These are phyloP conservation scores for Aplochiton taeniatus DNA, from an alignment of 2,797 vertebrate species.

Conservation along the genomic window DNA sequence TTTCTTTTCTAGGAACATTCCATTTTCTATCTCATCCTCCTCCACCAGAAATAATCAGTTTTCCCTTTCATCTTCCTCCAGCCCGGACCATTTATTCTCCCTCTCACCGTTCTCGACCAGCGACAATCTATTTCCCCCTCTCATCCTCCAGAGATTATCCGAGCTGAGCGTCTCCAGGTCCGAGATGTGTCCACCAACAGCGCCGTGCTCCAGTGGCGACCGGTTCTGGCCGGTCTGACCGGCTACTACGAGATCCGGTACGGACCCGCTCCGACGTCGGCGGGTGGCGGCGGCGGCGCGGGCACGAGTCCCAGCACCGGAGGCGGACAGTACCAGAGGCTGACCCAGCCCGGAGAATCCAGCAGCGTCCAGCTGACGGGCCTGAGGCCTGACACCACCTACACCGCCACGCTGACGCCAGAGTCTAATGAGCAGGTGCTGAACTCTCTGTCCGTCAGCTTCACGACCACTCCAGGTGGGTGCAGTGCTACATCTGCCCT, in stretches of 20 bases:
- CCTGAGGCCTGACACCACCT: conserved; percentile 83
- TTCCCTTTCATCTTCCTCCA: too few relatives aligned
- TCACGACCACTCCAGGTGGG: conserved; percentile 85
- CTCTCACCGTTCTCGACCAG: background rate
- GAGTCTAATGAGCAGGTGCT: conserved; percentile 80
- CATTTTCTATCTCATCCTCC: background rate
- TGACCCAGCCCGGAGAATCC: conserved; percentile 71
- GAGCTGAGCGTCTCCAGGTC: conserved; percentile 79
- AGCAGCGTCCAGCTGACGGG: conserved; percentile 68
- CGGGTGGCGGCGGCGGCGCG: conserved; percentile 19
- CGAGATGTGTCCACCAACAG: conserved; percentile 80
- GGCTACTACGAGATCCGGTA: conserved; percentile 86
- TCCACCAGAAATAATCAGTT: background rate
- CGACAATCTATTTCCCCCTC: too few relatives aligned
- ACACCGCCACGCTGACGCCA: conserved; percentile 81
- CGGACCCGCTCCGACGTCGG: conserved; percentile 42
- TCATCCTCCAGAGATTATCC: conserved; percentile 79
- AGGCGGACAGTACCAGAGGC: conserved; percentile 49
- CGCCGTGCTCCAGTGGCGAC: conserved; percentile 84
- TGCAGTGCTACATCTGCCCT: background rate
- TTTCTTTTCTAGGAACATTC: background rate
- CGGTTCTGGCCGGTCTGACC: conserved; percentile 72
- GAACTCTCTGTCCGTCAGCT: conserved; percentile 76
- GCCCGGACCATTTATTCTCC: background rate
- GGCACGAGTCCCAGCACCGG: conserved; percentile 70